Evolutionary conservation across 1,140 invertebrate species (phyloP).

Genomic region (Ceratosolen solmsi): DNA sequence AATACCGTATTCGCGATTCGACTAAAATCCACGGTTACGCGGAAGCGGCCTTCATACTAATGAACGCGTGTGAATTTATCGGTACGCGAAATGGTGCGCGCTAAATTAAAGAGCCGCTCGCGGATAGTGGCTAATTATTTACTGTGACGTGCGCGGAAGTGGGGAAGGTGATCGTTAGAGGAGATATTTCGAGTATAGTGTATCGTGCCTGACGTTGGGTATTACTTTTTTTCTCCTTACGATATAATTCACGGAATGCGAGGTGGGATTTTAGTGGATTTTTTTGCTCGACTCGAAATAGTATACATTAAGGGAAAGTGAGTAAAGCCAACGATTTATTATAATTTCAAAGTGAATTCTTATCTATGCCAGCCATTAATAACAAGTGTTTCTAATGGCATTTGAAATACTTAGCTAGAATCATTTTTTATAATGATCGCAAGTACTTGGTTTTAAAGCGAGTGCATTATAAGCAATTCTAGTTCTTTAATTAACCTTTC

Average conservation of each 20-base stretch:
- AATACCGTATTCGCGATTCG: no score
- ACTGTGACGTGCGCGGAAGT: conserved; percentile 49
- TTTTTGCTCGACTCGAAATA: neutral
- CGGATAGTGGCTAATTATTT: conserved; percentile 20
- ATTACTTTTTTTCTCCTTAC: neutral
- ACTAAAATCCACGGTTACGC: neutral
- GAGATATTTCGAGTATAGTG: conserved; percentile 8
- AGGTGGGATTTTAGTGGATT: neutral
- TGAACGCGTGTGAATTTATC: conserved; percentile 26
- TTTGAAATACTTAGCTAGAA: neutral
- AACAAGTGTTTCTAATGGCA: neutral
- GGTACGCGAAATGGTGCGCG: neutral
- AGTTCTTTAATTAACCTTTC: neutral
- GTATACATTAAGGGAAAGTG: conserved; percentile 8
- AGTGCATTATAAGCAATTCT: neutral
- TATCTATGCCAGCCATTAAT: neutral
- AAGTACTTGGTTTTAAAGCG: neutral
- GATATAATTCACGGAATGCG: conserved; percentile 3
- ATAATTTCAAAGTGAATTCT: conserved; percentile 3
- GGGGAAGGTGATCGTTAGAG: conserved; percentile 46
- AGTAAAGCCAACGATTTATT: conserved; percentile 14
- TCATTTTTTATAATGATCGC: neutral
- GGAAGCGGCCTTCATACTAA: conserved; percentile 8
- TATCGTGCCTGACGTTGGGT: neutral
- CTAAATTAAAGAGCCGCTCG: neutral